Conservation (phyloP, 2,113 vertebrate genomes). For the Cyanocitta stelleri region DNA sequence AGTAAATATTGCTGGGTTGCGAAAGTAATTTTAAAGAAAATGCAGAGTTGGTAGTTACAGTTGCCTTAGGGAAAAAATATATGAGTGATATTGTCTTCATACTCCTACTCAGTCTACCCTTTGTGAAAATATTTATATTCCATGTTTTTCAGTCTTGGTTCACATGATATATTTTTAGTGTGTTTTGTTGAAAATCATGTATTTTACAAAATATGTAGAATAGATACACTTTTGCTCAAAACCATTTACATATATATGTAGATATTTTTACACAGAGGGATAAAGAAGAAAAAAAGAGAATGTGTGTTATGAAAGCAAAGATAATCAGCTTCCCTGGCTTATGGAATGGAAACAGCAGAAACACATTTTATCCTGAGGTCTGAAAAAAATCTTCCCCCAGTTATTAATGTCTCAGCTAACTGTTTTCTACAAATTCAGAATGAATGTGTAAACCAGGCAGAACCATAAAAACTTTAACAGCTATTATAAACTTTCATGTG, state of each 20-base stretch:
- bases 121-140: not conserved
- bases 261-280: not conserved
- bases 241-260: not conserved
- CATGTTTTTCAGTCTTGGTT: not conserved
- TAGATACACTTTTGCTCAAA: not conserved
- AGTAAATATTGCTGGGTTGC: constrained; percentile 22
- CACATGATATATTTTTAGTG: not conserved
- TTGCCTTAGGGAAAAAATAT: not conserved
- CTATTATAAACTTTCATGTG: not conserved
- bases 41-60: not conserved
- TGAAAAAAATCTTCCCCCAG: not conserved
- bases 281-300: not conserved
- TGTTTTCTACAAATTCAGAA: not conserved
- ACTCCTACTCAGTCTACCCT: not conserved
- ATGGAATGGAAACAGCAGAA: not conserved
- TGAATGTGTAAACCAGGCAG: not conserved
- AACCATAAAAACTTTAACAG: not conserved
- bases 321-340: not conserved
- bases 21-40: constrained; percentile 2
- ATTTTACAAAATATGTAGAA: not conserved
- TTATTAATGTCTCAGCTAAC: not conserved
- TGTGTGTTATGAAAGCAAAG: not conserved
- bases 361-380: not conserved
- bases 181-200: not conserved
- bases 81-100: not conserved